phyloP scores from a whole-genome alignment of 2,797 vertebrate genomes.

The Danio albolineatus region DNA sequence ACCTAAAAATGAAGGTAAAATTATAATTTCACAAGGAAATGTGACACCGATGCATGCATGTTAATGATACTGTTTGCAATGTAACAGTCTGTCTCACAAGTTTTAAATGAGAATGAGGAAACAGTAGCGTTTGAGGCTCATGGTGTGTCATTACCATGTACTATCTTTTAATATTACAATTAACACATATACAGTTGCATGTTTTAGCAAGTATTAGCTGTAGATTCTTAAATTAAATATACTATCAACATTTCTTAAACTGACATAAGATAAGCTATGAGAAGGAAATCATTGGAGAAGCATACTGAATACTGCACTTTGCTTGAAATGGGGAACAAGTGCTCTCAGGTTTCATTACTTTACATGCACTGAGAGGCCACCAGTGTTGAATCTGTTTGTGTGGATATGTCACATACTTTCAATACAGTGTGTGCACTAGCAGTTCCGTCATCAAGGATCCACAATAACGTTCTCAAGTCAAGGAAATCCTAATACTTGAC shows the following conservation, averaged over 20 bases:
- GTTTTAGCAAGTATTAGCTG: too few species aligned
- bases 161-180: too few species aligned
- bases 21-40: too few species aligned
- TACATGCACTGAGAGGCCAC: slow-evolving; percentile 68
- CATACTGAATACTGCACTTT: slow-evolving; percentile 73
- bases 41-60: too few species aligned
- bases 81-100: too few species aligned
- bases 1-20: too few species aligned
- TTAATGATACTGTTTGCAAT: too few species aligned
- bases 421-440: slow-evolving; percentile 71
- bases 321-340: slow-evolving; percentile 77
- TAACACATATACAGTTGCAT: too few species aligned
- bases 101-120: too few species aligned
- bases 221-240: too few species aligned
- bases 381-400: slow-evolving; percentile 73
- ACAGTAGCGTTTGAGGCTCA: too few species aligned
- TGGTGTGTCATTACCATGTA: too few species aligned
- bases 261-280: slow-evolving; percentile 79
- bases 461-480: not conserved
- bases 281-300: slow-evolving; percentile 70
- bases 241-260: slow-evolving; percentile 71
- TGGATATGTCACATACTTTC: slow-evolving; percentile 71
- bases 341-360: slow-evolving; percentile 71
- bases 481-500: slow-evolving; percentile 2
- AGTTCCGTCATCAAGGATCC: slow-evolving; percentile 56